Conservation (phyloP, 2,888 invertebrate genomes). For the Drosophila leonis region DNA sequence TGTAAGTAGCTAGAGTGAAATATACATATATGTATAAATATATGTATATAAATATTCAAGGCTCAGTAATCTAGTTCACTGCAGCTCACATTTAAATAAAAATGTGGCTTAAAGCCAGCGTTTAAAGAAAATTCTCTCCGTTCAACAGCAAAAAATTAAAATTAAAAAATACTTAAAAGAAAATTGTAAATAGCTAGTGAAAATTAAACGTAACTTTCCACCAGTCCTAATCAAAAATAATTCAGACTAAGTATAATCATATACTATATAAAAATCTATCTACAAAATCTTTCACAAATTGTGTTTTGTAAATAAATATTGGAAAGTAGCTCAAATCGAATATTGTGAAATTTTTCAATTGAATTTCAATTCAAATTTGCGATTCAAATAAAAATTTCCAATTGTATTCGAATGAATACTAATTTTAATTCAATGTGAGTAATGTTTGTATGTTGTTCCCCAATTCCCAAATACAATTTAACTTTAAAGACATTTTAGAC, state of each 20-base stretch:
- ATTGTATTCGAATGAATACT: conserved; percentile 51
- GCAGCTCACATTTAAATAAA: conserved; percentile 24
- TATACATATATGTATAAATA: conserved; percentile 15
- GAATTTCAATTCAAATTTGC: conserved; percentile 46
- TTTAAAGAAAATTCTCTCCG: conserved; percentile 29
- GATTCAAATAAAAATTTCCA: conserved; percentile 73
- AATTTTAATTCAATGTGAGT: conserved; percentile 72
- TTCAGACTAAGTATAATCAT: conserved; percentile 25
- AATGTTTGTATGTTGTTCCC: conserved; percentile 77
- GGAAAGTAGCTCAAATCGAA: conserved; percentile 47
- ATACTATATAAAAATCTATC: conserved; percentile 24
- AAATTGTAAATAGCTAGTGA: conserved; percentile 69
- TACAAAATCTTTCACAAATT: conserved; percentile 24
- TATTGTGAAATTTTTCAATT: conserved; percentile 51
- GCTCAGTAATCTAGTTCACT: conserved; percentile 25
- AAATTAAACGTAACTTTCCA: conserved; percentile 61
- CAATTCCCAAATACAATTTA: conserved; percentile 47
- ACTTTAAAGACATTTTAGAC: conserved; percentile 45
- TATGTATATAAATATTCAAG: conserved; percentile 21
- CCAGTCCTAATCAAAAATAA: conserved; percentile 51
- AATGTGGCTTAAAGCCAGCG: conserved; percentile 66
- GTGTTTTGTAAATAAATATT: conserved; percentile 72
- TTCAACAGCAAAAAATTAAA: conserved; percentile 23
- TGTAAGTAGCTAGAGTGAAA: conserved; percentile 40
- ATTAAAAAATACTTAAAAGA: conserved; percentile 3